Conservation (phyloP, 2,113 vertebrate species). For the Vidua macroura region DNA sequence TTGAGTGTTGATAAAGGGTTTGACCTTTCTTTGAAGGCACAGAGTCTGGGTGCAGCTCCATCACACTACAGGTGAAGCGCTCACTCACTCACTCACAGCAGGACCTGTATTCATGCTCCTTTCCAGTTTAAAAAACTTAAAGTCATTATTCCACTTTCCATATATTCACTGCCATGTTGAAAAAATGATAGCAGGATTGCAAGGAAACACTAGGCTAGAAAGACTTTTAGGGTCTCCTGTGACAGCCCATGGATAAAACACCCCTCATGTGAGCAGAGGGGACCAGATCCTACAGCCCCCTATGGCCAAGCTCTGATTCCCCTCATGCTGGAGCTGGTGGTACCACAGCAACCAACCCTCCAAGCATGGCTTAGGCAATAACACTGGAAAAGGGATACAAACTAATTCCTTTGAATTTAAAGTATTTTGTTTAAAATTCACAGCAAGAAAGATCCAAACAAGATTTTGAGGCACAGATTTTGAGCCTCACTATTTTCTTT, state of each 20-base stretch:
- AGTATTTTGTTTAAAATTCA: not conserved
- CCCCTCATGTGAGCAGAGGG: not conserved
- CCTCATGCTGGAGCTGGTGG: not conserved
- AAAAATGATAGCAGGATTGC: not conserved
- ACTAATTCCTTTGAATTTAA: not conserved
- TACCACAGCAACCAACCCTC: not conserved
- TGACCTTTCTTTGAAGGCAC: not conserved
- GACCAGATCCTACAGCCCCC: not conserved
- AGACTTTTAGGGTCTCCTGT: not conserved
- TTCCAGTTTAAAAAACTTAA: not conserved
- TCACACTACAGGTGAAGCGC: accelerated
- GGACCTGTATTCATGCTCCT: not conserved
- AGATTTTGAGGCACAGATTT: not conserved
- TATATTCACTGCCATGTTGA: not conserved
- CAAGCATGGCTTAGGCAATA: not conserved
- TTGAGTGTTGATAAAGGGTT: not conserved
- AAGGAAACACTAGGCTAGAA: not conserved
- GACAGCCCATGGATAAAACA: not conserved
- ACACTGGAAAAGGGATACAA: not conserved
- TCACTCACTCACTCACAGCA: not conserved
- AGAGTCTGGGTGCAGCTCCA: not conserved
- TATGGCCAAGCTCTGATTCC: not conserved
- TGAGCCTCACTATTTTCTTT: not conserved
- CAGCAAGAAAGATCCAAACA: not conserved
- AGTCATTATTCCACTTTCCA: not conserved